Base-by-base conservation (phyloP, 2,888 invertebrate species). In the Catonia carolina region DNA sequence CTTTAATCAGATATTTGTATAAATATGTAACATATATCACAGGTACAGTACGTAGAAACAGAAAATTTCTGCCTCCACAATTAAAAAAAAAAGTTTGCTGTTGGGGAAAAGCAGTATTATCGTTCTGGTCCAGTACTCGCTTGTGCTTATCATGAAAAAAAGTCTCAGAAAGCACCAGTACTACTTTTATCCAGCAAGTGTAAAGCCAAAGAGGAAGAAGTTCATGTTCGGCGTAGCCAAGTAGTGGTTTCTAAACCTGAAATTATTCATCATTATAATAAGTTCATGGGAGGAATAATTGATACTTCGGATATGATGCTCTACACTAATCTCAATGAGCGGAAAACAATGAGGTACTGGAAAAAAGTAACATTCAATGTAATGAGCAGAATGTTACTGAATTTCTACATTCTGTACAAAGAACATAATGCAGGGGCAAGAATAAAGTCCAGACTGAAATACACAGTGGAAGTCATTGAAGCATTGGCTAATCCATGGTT, bases 291-390 rank as follows among this genome's bases (percentile, higher is more conserved):
- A 18, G 48, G 55, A n/a, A n/a, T n/a, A 18, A 55, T 48, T 23
- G 55, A 55, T 23, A 36, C 55, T 23, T 36, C 49, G 7, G 55
- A 55, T 37, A 47, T 48, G 39, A 55, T 55, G 55, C 22, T 55
- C 2, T 55, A 55, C 37, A 37, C 37, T 15, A 51, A 49, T 23
- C 14, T 55, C 10, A 48, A 55, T 27, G 48, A 55, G 36, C 20
- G 55, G 1, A 18, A 31, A 18, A 54, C 54, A 47, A 47, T 48
- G 37, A 48, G 48, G 27, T 48, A 55, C 27, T 23, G 14, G 18
- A 48, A 55, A 55, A 48, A 55, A 35, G 47, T 55, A 15, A 39
- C 23, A 20, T 53, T 53, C 14, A 39, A 49, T 42, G 31, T 47
- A 23, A 41, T 53, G 47, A 33, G 53, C 20, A 12, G 49, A 5